phyloP scores from a whole-genome alignment of 2,113 vertebrate genomes.

The Macheiramphus alcinus region DNA sequence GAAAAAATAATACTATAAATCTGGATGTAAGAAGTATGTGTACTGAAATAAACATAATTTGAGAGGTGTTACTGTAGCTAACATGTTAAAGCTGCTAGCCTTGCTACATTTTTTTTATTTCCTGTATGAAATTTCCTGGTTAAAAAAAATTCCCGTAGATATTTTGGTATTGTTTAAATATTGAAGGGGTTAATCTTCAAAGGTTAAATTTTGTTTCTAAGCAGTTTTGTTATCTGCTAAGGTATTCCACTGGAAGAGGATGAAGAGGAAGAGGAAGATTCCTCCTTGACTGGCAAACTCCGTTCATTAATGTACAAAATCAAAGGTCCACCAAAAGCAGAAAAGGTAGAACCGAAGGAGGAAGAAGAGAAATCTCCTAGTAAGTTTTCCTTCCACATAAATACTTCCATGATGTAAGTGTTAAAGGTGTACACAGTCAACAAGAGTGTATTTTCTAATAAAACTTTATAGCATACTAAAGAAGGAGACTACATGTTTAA shows the following conservation, averaged over 20 bases:
- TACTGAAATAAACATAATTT: not conserved
- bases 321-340: conserved; percentile 84
- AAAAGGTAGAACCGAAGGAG: conserved; percentile 77
- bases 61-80: not conserved
- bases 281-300: conserved; percentile 87
- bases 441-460: not conserved
- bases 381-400: conserved; percentile 69
- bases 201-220: not conserved
- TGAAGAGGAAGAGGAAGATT: conserved; percentile 82
- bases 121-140: not conserved
- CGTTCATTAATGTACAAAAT: conserved; percentile 88
- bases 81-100: not conserved
- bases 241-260: conserved; percentile 94
- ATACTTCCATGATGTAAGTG: not conserved
- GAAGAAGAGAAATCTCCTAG: conserved; percentile 85
- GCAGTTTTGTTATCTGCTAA: conserved; percentile 59
- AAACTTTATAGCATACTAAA: not conserved
- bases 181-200: not conserved
- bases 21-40: not conserved
- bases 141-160: not conserved
- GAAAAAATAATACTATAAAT: not conserved
- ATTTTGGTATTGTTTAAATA: not conserved
- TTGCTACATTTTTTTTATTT: not conserved
- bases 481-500: not conserved
- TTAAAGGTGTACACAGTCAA: not conserved